Evolutionary conservation across 2,888 invertebrate species (phyloP), one percentile per base, ranked within the genome.

Genomic region (Subacronicta megacephala): DNA sequence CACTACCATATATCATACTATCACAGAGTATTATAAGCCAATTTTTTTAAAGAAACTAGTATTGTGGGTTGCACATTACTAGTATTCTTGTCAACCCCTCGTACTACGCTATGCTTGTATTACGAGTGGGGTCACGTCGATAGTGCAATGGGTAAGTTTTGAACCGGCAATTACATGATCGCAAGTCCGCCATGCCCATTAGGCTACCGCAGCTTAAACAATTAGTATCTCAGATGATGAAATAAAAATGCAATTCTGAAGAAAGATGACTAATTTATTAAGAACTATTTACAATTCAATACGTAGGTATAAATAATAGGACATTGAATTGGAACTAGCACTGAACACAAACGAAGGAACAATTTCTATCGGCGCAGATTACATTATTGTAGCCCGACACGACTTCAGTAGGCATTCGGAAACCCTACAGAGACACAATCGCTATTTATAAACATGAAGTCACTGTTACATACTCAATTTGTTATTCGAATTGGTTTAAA

Each of bases 271-370:
- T 78, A 82, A 77, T 78, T 80, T 80, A 84, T 81, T 83, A 72
- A 80, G 77, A 84, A 82, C 59, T 87, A 90, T 90, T 85, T 90
- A 90, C 90, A 90, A 82, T 81, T 81, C 77, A 56, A 69, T 72
- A 31, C n/a, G 7, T 73, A 77, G 69, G 78, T 54, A 61, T 47
- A 62, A 44, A 52, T 41, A 13, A 60, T 59, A 63, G 53, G 51
- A 63, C 38, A 69, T 42, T 42, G 42, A 60, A 47, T 46, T 26
- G 43, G 50, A 70, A 62, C 52, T 46, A 69, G 63, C 65, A 53
- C 46, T 62, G 59, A 69, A 75, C 73, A 69, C 65, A 69, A 75
- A 67, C 65, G 56, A 59, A 75, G 64, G 62, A 75, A 78, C 68
- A 68, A 43, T 51, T 52, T 18, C 16, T 46, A 53, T 50, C 44